phyloP scores from a whole-genome alignment of 2,797 vertebrate species.

The Acipenser oxyrinchus region DNA sequence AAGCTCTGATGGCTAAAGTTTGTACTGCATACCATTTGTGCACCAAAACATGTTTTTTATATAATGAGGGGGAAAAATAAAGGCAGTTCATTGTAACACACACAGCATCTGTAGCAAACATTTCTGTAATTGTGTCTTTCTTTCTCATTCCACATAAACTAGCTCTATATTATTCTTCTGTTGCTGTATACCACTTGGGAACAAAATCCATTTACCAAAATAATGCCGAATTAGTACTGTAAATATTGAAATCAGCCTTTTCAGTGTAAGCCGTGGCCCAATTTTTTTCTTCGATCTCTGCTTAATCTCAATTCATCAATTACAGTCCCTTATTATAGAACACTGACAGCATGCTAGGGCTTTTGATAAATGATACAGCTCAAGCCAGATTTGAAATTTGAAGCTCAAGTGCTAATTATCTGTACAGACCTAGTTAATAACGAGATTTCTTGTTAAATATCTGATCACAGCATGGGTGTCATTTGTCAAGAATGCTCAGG shows the following conservation, averaged over 20 bases:
- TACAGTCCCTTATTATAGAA: constrained; percentile 84
- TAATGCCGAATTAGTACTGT: constrained; percentile 83
- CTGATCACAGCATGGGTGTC: constrained; percentile 91
- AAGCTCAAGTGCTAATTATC: constrained; percentile 99
- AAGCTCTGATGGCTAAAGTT: too few species aligned
- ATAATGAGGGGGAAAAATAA: too few species aligned
- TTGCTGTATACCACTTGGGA: constrained; percentile 47
- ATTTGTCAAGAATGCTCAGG: constrained; percentile 88
- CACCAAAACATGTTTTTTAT: too few species aligned
- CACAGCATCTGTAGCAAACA: constrained; percentile 13
- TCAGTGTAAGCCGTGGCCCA: constrained; percentile 73
- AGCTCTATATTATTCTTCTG: constrained; percentile 47
- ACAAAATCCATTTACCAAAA: constrained; percentile 73
- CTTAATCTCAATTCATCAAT: constrained; percentile 98
- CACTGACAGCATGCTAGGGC: constrained; percentile 82
- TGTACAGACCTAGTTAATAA: constrained; percentile 99
- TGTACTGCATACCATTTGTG: too few species aligned
- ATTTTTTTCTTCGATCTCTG: constrained; percentile 84
- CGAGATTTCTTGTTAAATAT: constrained; percentile 99
- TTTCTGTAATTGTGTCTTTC: constrained; percentile 4
- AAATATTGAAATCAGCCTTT: constrained; percentile 82
- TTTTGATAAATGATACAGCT: constrained; percentile 98
- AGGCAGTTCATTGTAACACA: constrained; percentile 1
- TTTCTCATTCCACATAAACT: neutral
- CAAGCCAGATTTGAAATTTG: constrained; percentile 94